Conservation (phyloP, 2,888 invertebrate genomes). For the Drosophila gaucha region DNA sequence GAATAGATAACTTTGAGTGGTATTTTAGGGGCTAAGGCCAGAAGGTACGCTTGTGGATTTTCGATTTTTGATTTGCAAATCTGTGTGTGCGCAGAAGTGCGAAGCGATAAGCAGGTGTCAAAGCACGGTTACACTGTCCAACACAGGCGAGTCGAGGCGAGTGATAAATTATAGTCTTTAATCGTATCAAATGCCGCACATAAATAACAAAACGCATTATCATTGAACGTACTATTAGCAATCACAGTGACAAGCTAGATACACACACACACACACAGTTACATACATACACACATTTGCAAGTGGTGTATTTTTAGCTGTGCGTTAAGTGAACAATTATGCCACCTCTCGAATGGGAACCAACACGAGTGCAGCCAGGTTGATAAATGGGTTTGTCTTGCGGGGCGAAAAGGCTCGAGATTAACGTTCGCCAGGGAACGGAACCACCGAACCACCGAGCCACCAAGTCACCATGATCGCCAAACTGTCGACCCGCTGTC, state of each 20-base stretch:
- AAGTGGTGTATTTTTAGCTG: constrained; percentile 70
- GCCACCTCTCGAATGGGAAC: constrained; percentile 46
- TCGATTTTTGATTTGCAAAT: not conserved
- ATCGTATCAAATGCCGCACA: constrained; percentile 65
- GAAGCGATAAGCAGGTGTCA: constrained; percentile 24
- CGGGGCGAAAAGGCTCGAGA: constrained; percentile 61
- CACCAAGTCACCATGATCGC: constrained; percentile 5
- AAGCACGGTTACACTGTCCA: constrained; percentile 20
- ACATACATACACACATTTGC: constrained; percentile 22
- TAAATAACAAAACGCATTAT: constrained; percentile 75
- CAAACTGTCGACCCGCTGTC: constrained; percentile 60
- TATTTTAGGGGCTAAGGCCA: too few relatives aligned
- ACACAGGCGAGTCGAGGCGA: constrained; percentile 3
- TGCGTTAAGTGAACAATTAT: constrained; percentile 78
- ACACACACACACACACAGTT: constrained; percentile 32
- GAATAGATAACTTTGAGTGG: too few relatives aligned
- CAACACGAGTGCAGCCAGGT: constrained; percentile 55
- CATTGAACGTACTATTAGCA: constrained; percentile 72
- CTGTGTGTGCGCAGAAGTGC: not conserved
- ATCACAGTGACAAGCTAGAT: constrained; percentile 61
- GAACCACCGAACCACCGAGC: not conserved
- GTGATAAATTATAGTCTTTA: constrained; percentile 66
- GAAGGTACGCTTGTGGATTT: not conserved
- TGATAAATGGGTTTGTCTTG: constrained; percentile 73
- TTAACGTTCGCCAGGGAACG: constrained; percentile 46